Evolutionary conservation across 1,140 invertebrate genomes (phyloP), one percentile per base, ranked within the genome.

Genomic region (Drosophila guanche): DNA sequence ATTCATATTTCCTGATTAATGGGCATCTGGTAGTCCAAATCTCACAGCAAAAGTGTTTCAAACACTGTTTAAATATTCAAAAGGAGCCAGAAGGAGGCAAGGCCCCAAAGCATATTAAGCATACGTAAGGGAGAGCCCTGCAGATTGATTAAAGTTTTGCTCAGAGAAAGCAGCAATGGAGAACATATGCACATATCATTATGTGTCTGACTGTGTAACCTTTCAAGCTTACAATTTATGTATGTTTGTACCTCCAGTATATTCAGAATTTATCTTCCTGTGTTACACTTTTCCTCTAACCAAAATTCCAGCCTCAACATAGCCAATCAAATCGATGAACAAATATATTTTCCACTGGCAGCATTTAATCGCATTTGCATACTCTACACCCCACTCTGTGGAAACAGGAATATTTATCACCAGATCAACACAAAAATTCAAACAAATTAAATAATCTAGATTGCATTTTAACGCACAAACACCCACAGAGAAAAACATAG

Each of bases 361-460:
- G 72, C 62, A 84, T 85, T 84, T 84, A 85, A 84, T 84, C 72
- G 71, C 45, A 79, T 84, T 84, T 84, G 66, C 80, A 85, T 76
- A 59, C 70, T 40, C 5, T 33, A 41, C 16, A 8, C 22, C 25
- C 29, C 4, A 40, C 22, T 4, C 29, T 37, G 29, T 20, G 23
- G 22, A n/a, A 41, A 67, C 33, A 47, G 67, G 16, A 68, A 68
- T 47, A 68, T 68, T 68, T 68, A 63, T 76, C 51, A 65, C 53
- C 57, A 40, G 27, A 12, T 12, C 33, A 37, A 37, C 48, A 37
- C 48, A 56, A 81, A 75, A 79, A 58, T 58, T 54, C 48, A 73
- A 70, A 77, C 55, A 80, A 84, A 72, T 84, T 84, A 84, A 85
- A 84, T 85, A 84, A 85, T 68, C 54, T 72, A 76, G 71, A 79